Conservation (phyloP, 2,888 invertebrate species). For the Phortica magna region DNA sequence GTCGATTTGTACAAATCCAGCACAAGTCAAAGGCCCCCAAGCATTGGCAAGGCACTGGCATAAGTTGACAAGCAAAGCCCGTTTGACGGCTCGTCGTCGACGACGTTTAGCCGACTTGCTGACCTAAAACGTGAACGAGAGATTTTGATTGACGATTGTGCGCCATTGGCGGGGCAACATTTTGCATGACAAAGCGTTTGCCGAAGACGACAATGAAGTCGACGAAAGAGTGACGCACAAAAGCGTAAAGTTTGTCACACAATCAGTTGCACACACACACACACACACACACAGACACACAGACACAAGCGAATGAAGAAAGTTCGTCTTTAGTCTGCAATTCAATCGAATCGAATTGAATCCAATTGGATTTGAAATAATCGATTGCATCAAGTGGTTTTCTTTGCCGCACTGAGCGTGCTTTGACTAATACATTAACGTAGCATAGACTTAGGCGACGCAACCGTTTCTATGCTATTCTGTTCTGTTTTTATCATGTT, state of each 20-base stretch:
- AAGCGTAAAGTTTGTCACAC: constrained; percentile 40
- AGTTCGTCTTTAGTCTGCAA: background rate
- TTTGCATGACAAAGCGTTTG: constrained; percentile 14
- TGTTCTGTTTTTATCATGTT: constrained; percentile 24
- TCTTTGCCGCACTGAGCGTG: background rate
- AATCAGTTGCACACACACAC: constrained; percentile 33
- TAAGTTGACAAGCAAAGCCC: background rate
- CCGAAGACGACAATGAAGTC: background rate
- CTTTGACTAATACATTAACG: background rate
- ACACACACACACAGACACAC: constrained; percentile 15
- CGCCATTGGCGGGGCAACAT: constrained; percentile 30
- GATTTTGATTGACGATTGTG: constrained; percentile 45
- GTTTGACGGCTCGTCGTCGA: background rate
- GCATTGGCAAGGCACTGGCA: background rate
- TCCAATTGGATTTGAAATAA: constrained; percentile 56
- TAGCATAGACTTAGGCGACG: background rate
- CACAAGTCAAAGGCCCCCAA: background rate
- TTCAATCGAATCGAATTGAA: constrained; percentile 11
- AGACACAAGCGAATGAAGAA: background rate
- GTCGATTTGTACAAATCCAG: constrained; percentile 13
- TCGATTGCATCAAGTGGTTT: constrained; percentile 53
- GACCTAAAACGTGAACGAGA: background rate
- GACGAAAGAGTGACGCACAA: constrained; percentile 45
- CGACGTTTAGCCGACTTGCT: background rate
- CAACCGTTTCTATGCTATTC: no score